phyloP scores from a whole-genome alignment of 2,113 vertebrate genomes.

The Hippoglossus stenolepis region DNA sequence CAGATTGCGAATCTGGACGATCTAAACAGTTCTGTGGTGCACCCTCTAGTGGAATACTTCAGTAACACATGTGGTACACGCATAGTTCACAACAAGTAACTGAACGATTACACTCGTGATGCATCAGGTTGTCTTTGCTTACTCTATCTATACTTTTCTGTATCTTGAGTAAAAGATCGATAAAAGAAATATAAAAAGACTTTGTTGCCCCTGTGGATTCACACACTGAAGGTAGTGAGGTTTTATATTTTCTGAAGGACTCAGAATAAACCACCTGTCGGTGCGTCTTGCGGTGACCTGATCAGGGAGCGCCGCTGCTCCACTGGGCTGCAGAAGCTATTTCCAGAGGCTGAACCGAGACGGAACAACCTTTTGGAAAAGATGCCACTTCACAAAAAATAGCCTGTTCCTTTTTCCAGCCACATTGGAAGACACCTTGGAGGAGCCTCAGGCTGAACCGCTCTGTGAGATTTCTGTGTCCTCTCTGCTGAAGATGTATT shows the following conservation, averaged over 20 bases:
- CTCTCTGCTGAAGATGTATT: neutral
- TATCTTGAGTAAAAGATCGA: neutral
- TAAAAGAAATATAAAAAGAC: neutral
- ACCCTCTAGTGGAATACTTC: no score
- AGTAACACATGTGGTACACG: no score
- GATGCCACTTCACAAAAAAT: neutral
- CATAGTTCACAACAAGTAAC: neutral
- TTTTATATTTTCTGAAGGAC: slow-evolving; percentile 8
- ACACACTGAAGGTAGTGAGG: neutral
- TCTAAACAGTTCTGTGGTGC: no score
- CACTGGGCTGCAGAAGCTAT: neutral
- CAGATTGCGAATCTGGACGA: no score
- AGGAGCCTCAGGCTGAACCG: neutral
- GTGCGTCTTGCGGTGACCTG: slow-evolving; percentile 5
- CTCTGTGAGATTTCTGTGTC: neutral
- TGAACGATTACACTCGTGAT: neutral
- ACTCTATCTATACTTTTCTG: slow-evolving; percentile 2
- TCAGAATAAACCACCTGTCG: neutral
- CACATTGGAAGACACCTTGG: neutral
- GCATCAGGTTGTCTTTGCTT: neutral
- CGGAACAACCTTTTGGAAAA: slow-evolving; percentile 7
- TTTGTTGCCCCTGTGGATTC: neutral
- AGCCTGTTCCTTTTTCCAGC: neutral
- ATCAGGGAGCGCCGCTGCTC: neutral
- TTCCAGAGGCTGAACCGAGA: neutral